phyloP scores from a whole-genome alignment of 2,797 vertebrate species.

The Capromys pilorides region DNA sequence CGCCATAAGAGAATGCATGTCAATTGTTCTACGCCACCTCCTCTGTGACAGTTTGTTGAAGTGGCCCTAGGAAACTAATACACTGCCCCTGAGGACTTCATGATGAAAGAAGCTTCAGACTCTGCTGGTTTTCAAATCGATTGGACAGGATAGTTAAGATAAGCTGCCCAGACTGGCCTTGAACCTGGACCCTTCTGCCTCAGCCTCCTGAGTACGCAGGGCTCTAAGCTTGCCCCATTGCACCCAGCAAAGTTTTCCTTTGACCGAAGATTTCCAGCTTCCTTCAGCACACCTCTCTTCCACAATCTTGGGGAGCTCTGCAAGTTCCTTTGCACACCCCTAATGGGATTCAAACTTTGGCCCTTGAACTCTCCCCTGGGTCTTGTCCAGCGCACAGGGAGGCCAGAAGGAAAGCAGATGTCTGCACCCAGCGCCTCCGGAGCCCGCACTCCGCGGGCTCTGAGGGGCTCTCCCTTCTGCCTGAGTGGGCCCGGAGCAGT shows the following conservation, averaged over 20 bases:
- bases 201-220: background rate
- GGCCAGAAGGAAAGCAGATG: background rate
- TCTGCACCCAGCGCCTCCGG: too few species aligned
- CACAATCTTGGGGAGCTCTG: background rate
- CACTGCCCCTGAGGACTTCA: background rate
- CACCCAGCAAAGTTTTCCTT: background rate
- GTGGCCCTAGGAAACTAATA: background rate
- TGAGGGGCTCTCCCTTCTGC: background rate
- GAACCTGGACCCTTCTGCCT: background rate
- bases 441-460: background rate
- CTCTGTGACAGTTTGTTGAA: background rate
- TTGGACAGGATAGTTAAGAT: background rate
- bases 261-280: background rate
- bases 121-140: background rate
- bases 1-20: background rate
- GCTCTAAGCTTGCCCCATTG: too few species aligned
- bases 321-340: background rate
- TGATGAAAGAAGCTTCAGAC: background rate
- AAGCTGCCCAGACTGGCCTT: background rate
- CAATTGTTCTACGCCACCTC: background rate
- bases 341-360: background rate
- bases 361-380: background rate
- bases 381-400: background rate
- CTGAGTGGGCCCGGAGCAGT: background rate
- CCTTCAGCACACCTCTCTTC: background rate